Evolutionary conservation across 2,113 vertebrate genomes (phyloP).

Genomic region (Nyctibius bracteatus): DNA sequence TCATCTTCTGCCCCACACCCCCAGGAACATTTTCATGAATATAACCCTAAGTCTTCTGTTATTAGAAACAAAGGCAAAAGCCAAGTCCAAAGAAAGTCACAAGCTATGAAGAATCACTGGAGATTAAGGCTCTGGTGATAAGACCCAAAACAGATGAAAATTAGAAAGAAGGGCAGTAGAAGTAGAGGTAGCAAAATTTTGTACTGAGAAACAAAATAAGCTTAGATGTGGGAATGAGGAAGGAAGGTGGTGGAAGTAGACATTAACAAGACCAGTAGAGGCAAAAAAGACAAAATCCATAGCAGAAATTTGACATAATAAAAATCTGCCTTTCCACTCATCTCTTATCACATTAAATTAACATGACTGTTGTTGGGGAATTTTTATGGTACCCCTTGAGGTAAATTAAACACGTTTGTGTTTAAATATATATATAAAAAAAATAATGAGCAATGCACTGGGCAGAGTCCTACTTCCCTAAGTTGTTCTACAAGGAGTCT

Average conservation of each 20-base stretch:
- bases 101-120: neutral
- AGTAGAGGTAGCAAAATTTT: neutral
- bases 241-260: neutral
- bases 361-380: neutral
- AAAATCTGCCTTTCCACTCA: neutral
- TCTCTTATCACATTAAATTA: neutral
- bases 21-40: neutral
- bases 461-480: neutral
- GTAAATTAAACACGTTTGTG: neutral
- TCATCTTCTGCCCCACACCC: neutral
- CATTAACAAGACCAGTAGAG: neutral
- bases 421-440: neutral
- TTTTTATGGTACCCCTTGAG: neutral
- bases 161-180: neutral
- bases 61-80: neutral
- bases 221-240: neutral
- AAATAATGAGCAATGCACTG: rapidly evolving
- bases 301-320: neutral
- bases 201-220: neutral
- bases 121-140: neutral
- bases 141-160: neutral
- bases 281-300: neutral
- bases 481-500: neutral
- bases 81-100: neutral
- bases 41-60: neutral